Evolutionary conservation across 2,888 invertebrate genomes (phyloP).

Genomic region (Drosophila atripex): DNA sequence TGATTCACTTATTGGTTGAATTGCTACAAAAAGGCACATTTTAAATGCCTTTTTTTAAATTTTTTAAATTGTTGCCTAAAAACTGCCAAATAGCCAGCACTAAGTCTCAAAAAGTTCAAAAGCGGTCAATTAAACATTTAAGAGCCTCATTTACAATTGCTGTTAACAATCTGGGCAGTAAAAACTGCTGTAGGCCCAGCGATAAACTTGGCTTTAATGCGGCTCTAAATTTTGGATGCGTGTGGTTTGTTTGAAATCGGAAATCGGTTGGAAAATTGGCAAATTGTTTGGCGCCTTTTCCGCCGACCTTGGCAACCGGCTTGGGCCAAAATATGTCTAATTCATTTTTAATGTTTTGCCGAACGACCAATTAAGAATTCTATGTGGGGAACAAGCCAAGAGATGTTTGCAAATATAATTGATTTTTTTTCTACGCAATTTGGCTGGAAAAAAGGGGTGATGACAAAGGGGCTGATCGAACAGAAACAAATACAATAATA

Average conservation of each 20-base stretch:
- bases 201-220: slow-evolving; percentile 2
- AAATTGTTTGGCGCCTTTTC: slow-evolving; percentile 20
- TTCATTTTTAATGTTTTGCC: slow-evolving; percentile 31
- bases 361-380: slow-evolving; percentile 37
- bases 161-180: slow-evolving; percentile 32
- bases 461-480: slow-evolving; percentile 19
- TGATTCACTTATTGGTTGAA: neutral
- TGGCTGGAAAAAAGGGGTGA: slow-evolving; percentile 25
- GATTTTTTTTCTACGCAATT: slow-evolving; percentile 35
- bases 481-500: slow-evolving; percentile 56
- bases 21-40: neutral
- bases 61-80: no score
- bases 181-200: slow-evolving; percentile 7
- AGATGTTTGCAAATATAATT: slow-evolving; percentile 47
- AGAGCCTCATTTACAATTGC: slow-evolving; percentile 37
- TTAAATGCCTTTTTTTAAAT: no score
- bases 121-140: slow-evolving; percentile 44
- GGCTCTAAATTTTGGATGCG: neutral
- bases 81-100: neutral
- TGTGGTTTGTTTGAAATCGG: slow-evolving; percentile 10
- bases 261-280: slow-evolving; percentile 24
- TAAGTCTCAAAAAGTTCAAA: slow-evolving; percentile 27
- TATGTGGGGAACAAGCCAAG: slow-evolving; percentile 17
- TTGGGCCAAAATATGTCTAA: slow-evolving; percentile 18
- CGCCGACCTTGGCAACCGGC: slow-evolving; percentile 17